Evolutionary conservation across 2,888 invertebrate species (phyloP).

Genomic region (Drosophila greeni): DNA sequence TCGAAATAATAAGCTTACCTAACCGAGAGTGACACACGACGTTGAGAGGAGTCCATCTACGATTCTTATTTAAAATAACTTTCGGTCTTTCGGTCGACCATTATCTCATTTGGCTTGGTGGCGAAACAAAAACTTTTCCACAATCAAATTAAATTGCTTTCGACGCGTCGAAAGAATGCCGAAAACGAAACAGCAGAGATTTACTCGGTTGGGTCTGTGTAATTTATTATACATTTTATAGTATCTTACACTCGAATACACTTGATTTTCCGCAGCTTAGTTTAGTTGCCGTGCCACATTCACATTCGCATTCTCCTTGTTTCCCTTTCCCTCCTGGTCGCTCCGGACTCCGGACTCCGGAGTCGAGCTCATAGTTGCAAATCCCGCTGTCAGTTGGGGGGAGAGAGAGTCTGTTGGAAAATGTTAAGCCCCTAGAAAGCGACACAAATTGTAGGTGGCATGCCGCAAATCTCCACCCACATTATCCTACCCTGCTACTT

Average conservation of each 20-base stretch:
- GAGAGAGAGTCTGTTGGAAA: slow-evolving; percentile 32
- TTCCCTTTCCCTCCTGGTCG: slow-evolving; percentile 3
- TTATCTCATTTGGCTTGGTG: slow-evolving; percentile 23
- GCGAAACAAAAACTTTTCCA: slow-evolving; percentile 32
- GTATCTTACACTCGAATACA: slow-evolving; percentile 39
- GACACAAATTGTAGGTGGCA: slow-evolving; percentile 44
- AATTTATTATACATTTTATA: slow-evolving; percentile 31
- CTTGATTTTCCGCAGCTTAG: slow-evolving; percentile 34
- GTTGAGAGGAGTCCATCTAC: slow-evolving; percentile 1
- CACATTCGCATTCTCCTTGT: too few relatives aligned
- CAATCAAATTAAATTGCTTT: slow-evolving; percentile 38
- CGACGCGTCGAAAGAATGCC: slow-evolving; percentile 27
- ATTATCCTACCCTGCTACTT: slow-evolving; percentile 15
- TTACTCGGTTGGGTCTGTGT: slow-evolving; percentile 21
- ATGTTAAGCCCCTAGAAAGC: slow-evolving; percentile 38
- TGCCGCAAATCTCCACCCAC: slow-evolving; percentile 23
- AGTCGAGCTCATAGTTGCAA: slow-evolving; percentile 20
- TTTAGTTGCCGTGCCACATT: slow-evolving; percentile 11
- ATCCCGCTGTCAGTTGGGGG: slow-evolving; percentile 35
- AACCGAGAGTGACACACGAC: slow-evolving; percentile 13
- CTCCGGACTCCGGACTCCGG: too few relatives aligned
- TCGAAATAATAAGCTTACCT: slow-evolving; percentile 21
- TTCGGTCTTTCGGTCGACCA: slow-evolving; percentile 12
- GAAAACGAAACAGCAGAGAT: slow-evolving; percentile 23
- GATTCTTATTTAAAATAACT: slow-evolving; percentile 27